A percentile compares a stretch with the other conserved stretches of the same genome.
Evolutionary conservation across 1,140 invertebrate species (phyloP).

Genomic region (Adelges cooleyi): DNA sequence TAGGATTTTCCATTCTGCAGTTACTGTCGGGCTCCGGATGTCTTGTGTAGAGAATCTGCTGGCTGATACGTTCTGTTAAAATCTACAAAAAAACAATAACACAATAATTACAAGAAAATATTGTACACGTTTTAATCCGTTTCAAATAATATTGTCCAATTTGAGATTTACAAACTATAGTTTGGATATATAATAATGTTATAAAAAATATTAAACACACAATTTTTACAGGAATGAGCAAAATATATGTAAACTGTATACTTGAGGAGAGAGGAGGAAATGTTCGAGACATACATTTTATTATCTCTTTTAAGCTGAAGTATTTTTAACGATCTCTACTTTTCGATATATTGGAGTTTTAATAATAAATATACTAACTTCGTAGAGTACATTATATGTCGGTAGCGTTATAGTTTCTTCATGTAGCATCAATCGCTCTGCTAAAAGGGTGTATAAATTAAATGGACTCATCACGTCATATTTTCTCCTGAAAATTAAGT

Average conservation of each 20-base stretch:
- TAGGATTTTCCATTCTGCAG: constrained; percentile 92
- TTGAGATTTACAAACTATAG: too few relatives aligned
- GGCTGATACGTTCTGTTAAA: constrained; percentile 90
- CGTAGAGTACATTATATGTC: constrained; percentile 98
- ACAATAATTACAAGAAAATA: not conserved
- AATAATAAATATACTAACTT: constrained; percentile 53
- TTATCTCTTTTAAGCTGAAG: too few relatives aligned
- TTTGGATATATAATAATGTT: too few relatives aligned
- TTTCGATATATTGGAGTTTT: too few relatives aligned
- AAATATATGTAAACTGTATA: too few relatives aligned
- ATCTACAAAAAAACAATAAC: constrained; percentile 46
- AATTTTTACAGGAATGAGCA: constrained; percentile 3
- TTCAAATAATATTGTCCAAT: not conserved
- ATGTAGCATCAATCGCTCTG: constrained; percentile 80
- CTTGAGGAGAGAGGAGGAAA: too few relatives aligned
- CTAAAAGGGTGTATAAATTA: constrained; percentile 92
- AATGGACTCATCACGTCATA: constrained; percentile 97
- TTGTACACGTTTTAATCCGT: not conserved
- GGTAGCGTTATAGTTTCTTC: constrained; percentile 79
- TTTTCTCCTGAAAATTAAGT: too few relatives aligned
- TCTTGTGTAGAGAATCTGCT: constrained; percentile 81
- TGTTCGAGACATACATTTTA: too few relatives aligned
- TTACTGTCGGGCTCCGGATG: constrained; percentile 89
- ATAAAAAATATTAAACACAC: too few relatives aligned
- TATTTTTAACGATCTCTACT: too few relatives aligned